Percentiles rank a stretch among this genome's conserved stretches.
Conservation (phyloP, 2,113 vertebrate species). For the Hippocampus abdominalis region DNA sequence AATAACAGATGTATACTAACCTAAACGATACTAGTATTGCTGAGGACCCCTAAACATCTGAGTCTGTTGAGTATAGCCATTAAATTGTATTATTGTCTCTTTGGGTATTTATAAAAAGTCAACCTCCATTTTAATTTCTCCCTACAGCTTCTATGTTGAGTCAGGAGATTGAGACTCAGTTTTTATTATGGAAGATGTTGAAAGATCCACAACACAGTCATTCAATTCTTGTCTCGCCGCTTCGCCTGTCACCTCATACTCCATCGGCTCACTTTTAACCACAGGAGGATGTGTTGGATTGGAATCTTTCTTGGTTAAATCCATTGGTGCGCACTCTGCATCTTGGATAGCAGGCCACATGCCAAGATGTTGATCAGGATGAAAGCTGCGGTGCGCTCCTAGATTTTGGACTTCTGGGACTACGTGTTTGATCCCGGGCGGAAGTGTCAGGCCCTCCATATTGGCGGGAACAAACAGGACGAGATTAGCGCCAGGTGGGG, state of each 20-base stretch:
- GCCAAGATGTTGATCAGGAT: background rate
- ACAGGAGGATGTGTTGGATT: background rate
- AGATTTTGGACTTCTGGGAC: slow-evolving; percentile 6
- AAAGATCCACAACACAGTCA: background rate
- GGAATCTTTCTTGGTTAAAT: slow-evolving; percentile 47
- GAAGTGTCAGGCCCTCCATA: slow-evolving; percentile 3
- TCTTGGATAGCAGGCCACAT: background rate
- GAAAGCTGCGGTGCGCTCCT: background rate
- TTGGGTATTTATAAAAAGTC: slow-evolving; percentile 7
- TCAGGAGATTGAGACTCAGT: slow-evolving; percentile 15
- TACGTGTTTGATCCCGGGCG: slow-evolving; percentile 11
- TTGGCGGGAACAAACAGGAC: slow-evolving; percentile 61
- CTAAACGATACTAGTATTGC: background rate
- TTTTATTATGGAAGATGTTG: background rate
- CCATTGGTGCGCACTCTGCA: slow-evolving; percentile 31
- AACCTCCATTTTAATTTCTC: slow-evolving; percentile 29
- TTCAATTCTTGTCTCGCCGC: background rate
- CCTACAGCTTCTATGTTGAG: background rate
- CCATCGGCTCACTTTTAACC: slow-evolving; percentile 46
- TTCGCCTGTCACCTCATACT: slow-evolving; percentile 25
- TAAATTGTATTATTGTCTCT: background rate
- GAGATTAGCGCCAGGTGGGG: slow-evolving; percentile 52
- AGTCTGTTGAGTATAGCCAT: background rate
- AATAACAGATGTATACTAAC: background rate
- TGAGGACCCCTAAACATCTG: background rate